Conservation (phyloP, 2,888 invertebrate genomes). For the Scaptomyza parva region DNA sequence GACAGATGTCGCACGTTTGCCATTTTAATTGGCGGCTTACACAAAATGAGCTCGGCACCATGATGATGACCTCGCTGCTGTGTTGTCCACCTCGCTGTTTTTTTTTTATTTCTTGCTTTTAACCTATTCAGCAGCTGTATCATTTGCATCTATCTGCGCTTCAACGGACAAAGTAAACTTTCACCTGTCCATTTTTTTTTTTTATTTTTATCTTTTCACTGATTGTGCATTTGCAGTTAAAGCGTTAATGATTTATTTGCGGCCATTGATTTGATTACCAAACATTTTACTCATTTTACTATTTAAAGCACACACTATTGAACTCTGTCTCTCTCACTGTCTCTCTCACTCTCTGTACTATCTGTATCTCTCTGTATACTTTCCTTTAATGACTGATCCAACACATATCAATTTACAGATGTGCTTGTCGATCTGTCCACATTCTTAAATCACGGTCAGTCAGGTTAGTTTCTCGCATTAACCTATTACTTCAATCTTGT, state of each 20-base stretch:
- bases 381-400: slow-evolving; percentile 58
- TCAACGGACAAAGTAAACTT: slow-evolving; percentile 55
- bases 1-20: slow-evolving; percentile 77
- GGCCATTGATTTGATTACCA: slow-evolving; percentile 68
- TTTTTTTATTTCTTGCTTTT: no score
- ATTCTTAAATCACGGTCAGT: slow-evolving; percentile 85
- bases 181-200: not conserved
- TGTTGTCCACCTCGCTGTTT: slow-evolving; percentile 1
- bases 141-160: slow-evolving; percentile 34
- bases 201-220: slow-evolving; percentile 27
- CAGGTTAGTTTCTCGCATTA: slow-evolving; percentile 82
- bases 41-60: slow-evolving; percentile 66
- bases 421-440: slow-evolving; percentile 84
- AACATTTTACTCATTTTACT: not conserved
- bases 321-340: not conserved
- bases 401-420: slow-evolving; percentile 83
- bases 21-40: slow-evolving; percentile 80
- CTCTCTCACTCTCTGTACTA: slow-evolving; percentile 20
- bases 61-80: slow-evolving; percentile 39
- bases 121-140: slow-evolving; percentile 4
- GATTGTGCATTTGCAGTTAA: slow-evolving; percentile 71
- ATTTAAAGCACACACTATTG: slow-evolving; percentile 4
- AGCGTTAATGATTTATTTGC: slow-evolving; percentile 78
- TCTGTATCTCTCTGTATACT: slow-evolving; percentile 42
- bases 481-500: slow-evolving; percentile 15